Base-by-base conservation (phyloP, 2,888 invertebrate genomes). In the Allolobophora icterica region DNA sequence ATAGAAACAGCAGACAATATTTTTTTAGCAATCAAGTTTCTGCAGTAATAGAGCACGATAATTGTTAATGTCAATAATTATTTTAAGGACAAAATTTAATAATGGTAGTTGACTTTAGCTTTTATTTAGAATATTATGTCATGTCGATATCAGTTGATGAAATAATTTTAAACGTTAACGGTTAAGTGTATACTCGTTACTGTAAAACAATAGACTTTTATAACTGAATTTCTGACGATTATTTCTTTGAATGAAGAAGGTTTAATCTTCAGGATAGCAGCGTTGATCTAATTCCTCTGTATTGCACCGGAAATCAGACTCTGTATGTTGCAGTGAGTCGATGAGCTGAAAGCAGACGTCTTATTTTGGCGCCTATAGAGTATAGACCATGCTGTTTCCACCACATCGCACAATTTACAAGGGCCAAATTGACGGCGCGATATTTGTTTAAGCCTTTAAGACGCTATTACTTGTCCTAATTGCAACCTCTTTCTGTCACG, bases 401-500 rank as follows among this genome's bases (percentile, higher is more conserved):
- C 8, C 71, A 11, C 71, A 11, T 71, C n/a, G 71, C 30, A n/a
- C n/a, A 71, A 71, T 71, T 71, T 71, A 30, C 71, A 71, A 71
- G 6, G 71, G n/a, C n/a, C 71, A 71, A 71, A 71, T 71, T n/a
- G 71, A 71, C 71, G 71, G 71, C 71, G 71, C 71, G 71, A 71
- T 71, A 71, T 71, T 30, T 71, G 71, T 71, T 71, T 71, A 30
- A n/a, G 71, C 71, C 71, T 71, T 52, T 71, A n/a, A 71, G 71
- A 71, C 30, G 30, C 71, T n/a, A 71, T 71, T 71, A 71, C 71
- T 71, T 71, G 30, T 8, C n/a, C 71, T 71, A 71, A 71, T 71
- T 71, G 13, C 71, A n/a, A 17, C 71, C 71, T 71, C 71, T 71
- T 71, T 71, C 71, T 71, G 71, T 71, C n/a, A 71, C 71, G 71